Base-by-base conservation (phyloP, 2,888 invertebrate species). In the Pseudeuparius sepicola region DNA sequence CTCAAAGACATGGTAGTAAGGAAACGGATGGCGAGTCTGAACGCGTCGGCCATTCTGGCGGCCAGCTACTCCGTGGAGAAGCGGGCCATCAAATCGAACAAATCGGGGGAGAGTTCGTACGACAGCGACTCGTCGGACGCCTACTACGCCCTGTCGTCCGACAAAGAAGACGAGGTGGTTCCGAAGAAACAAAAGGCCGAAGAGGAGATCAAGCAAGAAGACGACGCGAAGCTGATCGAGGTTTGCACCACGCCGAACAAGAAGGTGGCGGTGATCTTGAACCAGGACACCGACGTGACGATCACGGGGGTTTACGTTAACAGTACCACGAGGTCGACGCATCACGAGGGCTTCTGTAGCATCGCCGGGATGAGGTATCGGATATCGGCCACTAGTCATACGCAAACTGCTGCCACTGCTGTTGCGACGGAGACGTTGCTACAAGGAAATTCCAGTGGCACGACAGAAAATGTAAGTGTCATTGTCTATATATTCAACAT, bases 11-110 rank as follows among this genome's bases (percentile, higher is more conserved):
- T 87, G 75, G 79, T 88, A 4, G 87, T 88, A 10, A 73, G 83
- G 47, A 90, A 89, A 57, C 73, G 90, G 16, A 88, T 90, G 88
- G 90, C 90, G 12, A 87, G 87, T 56, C 65, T 90, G 16, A 90
- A 90, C 59, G 90, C 90, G 9, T 81, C 84, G 18, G 90, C 90
- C 12, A 89, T 90, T 51, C 68, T 90, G 45, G 87, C 88, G 1
- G 89, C 89, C 12, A 87, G 86, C 45, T 89, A 89, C 52, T 72
- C 71, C 2, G 64, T 66, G 24, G 86, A 87, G 57, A 85, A 78
- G 54, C 60, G 65, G 16, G 36, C 50, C 1, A 39, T 50, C 4
- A 67, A 70, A 31, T 71, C 25, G 10, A 5, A 10, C 6, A 6
- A 6, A 16, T 14, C 15, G 9, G 30, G 17, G 7, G 14, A 14